Conservation (phyloP, 2,113 vertebrate species). For the Apeltes quadracus region DNA sequence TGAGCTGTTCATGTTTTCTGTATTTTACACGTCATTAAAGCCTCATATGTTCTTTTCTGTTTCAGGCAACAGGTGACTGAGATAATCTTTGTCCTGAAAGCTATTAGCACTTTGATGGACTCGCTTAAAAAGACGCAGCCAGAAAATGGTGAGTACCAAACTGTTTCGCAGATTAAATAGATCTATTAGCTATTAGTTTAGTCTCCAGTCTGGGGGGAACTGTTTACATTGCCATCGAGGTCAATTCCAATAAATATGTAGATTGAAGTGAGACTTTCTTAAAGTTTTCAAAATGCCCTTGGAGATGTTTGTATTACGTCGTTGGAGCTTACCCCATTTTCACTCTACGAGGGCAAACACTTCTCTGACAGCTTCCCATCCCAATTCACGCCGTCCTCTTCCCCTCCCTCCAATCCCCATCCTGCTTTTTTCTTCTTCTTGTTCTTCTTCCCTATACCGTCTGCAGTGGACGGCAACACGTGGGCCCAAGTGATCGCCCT, state of each 20-base stretch:
- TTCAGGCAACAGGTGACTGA: conserved; percentile 98
- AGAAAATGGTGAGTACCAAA: conserved; percentile 91
- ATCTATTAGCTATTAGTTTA: conserved; percentile 34
- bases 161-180: conserved; percentile 8
- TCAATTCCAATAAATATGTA: conserved; percentile 41
- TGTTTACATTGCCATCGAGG: conserved; percentile 55
- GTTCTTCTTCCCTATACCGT: conserved; percentile 11
- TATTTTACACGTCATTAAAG: background rate
- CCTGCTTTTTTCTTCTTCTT: background rate
- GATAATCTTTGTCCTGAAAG: conserved; percentile 99
- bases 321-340: conserved; percentile 47
- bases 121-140: conserved; percentile 99
- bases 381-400: conserved; percentile 27
- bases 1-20: background rate
- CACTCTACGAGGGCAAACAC: conserved; percentile 46
- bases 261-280: conserved; percentile 36
- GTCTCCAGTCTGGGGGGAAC: conserved; percentile 36
- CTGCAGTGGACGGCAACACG: conserved; percentile 92
- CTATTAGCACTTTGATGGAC: conserved; percentile 98
- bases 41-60: conserved; percentile 27
- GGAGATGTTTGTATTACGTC: conserved; percentile 46
- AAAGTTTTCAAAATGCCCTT: conserved; percentile 60
- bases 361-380: conserved; percentile 52
- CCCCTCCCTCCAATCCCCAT: conserved; percentile 15
- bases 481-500: conserved; percentile 98